Conservation (phyloP, 1,140 invertebrate species). For the Drosophila parabipectinata region DNA sequence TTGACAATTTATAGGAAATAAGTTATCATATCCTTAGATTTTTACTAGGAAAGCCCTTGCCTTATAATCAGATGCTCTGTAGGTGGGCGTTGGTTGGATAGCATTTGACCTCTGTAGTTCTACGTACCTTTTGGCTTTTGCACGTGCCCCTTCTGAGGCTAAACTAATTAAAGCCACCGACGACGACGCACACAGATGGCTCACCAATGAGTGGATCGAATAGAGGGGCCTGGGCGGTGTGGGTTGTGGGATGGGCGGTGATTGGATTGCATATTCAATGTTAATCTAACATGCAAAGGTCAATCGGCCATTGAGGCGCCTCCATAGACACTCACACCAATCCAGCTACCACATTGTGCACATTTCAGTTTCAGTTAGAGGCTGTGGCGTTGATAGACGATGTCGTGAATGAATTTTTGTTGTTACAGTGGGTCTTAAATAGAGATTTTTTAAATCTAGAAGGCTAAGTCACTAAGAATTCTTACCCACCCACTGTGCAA, state of each 20-base stretch:
- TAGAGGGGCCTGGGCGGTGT: background rate
- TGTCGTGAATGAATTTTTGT: no score
- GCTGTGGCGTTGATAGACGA: conserved; percentile 15
- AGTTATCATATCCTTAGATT: no score
- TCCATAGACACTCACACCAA: conserved; percentile 10
- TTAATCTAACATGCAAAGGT: conserved; percentile 80
- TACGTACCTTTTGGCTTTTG: conserved; percentile 58
- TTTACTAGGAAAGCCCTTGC: background rate
- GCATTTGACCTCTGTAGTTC: conserved; percentile 64
- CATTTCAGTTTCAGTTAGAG: conserved; percentile 35
- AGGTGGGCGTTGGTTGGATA: conserved; percentile 38
- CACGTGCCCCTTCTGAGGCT: conserved; percentile 54
- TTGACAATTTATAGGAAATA: conserved; percentile 46
- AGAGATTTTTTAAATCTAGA: no score
- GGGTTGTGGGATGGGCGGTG: background rate
- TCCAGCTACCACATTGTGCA: conserved; percentile 8
- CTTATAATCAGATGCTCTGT: background rate
- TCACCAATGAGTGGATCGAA: background rate
- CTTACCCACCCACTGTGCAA: conserved; percentile 16
- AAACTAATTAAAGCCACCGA: conserved; percentile 66
- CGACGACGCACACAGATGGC: conserved; percentile 7
- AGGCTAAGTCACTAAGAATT: background rate
- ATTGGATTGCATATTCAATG: conserved; percentile 56
- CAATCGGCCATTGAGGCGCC: conserved; percentile 71
- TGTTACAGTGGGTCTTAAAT: no score